Evolutionary conservation across 1,140 invertebrate species (phyloP).

Genomic region (Antheraea pernyi): DNA sequence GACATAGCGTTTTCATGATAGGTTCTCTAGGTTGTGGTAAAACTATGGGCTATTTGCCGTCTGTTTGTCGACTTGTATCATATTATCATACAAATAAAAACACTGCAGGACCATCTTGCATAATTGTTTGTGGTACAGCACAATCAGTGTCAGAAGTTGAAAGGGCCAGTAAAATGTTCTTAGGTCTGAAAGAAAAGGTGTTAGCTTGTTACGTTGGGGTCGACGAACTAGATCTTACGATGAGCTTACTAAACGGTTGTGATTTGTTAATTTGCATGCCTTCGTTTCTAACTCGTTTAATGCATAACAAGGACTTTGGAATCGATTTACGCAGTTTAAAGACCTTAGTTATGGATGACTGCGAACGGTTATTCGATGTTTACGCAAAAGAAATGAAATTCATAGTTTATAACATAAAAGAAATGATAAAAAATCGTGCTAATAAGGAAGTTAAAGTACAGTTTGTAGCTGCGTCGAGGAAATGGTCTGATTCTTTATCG

Average conservation of each 20-base stretch:
- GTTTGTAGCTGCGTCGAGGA: constrained; percentile 50
- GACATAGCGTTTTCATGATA: constrained; percentile 71
- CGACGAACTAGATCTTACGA: constrained; percentile 45
- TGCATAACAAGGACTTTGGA: constrained; percentile 48
- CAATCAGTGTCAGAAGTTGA: constrained; percentile 48
- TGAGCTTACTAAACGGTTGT: constrained; percentile 56
- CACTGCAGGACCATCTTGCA: constrained; percentile 46
- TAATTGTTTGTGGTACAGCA: constrained; percentile 65
- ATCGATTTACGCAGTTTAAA: constrained; percentile 51
- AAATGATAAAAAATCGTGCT: constrained; percentile 45
- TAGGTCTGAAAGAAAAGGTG: constrained; percentile 40
- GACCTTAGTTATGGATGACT: constrained; percentile 62
- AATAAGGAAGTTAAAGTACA: constrained; percentile 62
- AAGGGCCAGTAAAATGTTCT: constrained; percentile 45
- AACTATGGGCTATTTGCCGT: constrained; percentile 77
- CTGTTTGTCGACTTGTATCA: constrained; percentile 62
- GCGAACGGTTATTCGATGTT: constrained; percentile 47
- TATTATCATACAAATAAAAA: constrained; percentile 12
- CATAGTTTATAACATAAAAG: constrained; percentile 49
- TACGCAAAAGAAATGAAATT: constrained; percentile 55
- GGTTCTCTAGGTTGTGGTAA: constrained; percentile 71
- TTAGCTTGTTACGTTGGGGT: constrained; percentile 57
- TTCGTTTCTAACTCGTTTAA: constrained; percentile 44
- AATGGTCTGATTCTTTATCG: constrained; percentile 63
- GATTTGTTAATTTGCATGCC: constrained; percentile 61